A percentile compares a stretch with the other conserved stretches of the same genome.
These are phyloP conservation scores for Catostomus latipinnis DNA, from an alignment of 2,797 vertebrate genomes.

Conservation along the genomic window DNA sequence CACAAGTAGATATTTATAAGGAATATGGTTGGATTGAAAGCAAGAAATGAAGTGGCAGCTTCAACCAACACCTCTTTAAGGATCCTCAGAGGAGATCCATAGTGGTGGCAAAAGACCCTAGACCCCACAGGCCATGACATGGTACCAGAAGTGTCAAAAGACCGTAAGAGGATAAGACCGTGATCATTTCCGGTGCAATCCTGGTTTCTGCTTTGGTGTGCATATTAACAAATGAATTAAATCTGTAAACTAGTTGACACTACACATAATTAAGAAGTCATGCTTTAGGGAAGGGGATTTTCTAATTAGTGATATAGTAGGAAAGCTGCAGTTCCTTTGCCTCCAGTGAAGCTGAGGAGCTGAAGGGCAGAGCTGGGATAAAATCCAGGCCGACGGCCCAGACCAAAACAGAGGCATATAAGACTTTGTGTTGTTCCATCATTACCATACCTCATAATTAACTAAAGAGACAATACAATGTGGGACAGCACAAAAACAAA, in stretches of 20 bases:
- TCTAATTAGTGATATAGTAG: constrained; percentile 65
- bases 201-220: constrained; percentile 44
- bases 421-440: constrained; percentile 31
- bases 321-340: constrained; percentile 59
- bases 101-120: not conserved
- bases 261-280: constrained; percentile 68
- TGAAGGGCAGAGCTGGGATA: constrained; percentile 55
- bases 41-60: not conserved
- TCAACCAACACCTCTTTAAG: not conserved
- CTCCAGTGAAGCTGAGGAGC: constrained; percentile 55
- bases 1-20: constrained; percentile 2
- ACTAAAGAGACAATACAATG: constrained; percentile 14
- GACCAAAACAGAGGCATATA: constrained; percentile 18
- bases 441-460: constrained; percentile 38
- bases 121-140: too few relatives aligned
- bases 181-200: constrained; percentile 14
- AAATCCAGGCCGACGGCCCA: constrained; percentile 56
- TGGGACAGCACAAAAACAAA: not conserved
- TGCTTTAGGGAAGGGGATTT: constrained; percentile 65
- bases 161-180: constrained; percentile 3
- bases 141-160: too few relatives aligned
- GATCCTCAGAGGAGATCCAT: not conserved
- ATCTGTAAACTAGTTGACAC: constrained; percentile 66
- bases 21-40: not conserved
- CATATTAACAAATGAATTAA: constrained; percentile 55